Base-by-base conservation (phyloP, 2,888 invertebrate genomes). In the Aricia artaxerxes region DNA sequence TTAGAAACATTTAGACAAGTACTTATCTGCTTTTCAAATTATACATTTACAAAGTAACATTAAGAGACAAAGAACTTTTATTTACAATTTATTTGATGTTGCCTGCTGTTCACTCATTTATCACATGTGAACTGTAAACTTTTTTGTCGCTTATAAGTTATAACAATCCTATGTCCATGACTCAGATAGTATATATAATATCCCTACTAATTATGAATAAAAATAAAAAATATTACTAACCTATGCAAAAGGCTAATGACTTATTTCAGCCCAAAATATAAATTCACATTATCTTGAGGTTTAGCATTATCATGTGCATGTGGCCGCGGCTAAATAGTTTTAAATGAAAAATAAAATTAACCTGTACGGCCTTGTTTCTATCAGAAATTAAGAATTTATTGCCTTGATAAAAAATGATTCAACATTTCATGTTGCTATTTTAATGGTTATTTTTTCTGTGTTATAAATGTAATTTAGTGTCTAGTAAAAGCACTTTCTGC, bases 301-400 rank as follows among this genome's bases (percentile, higher is more conserved):
- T 4, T 1, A 57, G 16, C 16, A 13, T 57, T 16, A 57, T 57
- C 24, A 31, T 64, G 64, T 31, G 31, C 2, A 9, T 64, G 31
- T 64, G 31, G 31, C 64, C 9, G 31, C 16, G 31, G 31, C 31
- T 24, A 64, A 31, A 64, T 64, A 2, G 11, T 64, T 31, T 31
- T 64, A 64, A 64, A 64, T 64, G 31, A 64, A 31, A 31, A 64
- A 64, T 64, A 64, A 31, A 64, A 31, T 64, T 64, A 11, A 31
- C 4, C 64, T 64, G 64, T 69, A 53, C 13, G 35, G 4, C 69
- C 69, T 69, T 69, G 35, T 11, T 64, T 69, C 35, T 69, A 69
- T 69, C 35, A 35, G 69, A 35, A 69, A 69, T 31, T 35, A 69
- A 69, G 69, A 69, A 69, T 35, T 24, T 24, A 69, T 69, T 69